Evolutionary conservation across 1,140 invertebrate genomes (phyloP), one percentile per base, ranked within the genome.

Genomic region (Microplitis mediator): DNA sequence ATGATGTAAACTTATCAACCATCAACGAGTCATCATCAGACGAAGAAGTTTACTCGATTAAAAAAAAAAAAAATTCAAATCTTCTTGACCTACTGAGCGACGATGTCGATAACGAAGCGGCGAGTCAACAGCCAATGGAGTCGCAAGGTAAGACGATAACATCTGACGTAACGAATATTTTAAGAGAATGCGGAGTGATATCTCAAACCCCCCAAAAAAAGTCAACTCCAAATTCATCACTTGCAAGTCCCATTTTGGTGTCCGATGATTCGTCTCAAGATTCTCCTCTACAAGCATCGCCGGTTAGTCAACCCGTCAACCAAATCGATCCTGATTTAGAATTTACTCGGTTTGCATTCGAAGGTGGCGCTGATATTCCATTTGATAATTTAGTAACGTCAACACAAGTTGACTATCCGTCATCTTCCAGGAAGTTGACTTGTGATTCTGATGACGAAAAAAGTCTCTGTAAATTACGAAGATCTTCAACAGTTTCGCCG

Each of bases 161-260:
- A 32, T 16, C 16, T 23, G 8, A 58, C 16, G 2, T 58, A 2
- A 58, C 56, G 23, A 39, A 13, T 34, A 56, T 58, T 45, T 50
- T 63, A 34, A 9, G 32, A 31, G 65, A 67, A n/a, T 67, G 65
- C 39, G 65, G 65, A 52, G 13, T 67, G 9, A 13, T 67, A n/a
- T n/a, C 13, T 45, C 4, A 31, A 9, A 16, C 23, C 13, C 23
- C 9, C 35, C 50, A n/a, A 67, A 50, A 11, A 65, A 67, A 51
- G 5, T 13, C 23, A 6, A 50, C 14, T 4, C 32, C 0, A 64
- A 16, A 31, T 6, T n/a, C n/a, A 64, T 4, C 16, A 50, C 16
- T 36, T 50, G 23, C 58, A 11, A 69, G 66, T 69, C 68, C 72
- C 16, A 74, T 74, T 66, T 0, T 65, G 4, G 4, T 74, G 11